Percentiles rank a stretch among this genome's conserved stretches.
Conservation (phyloP, 1,140 invertebrate genomes). For the Pseudomyrmex flavicornis region DNA sequence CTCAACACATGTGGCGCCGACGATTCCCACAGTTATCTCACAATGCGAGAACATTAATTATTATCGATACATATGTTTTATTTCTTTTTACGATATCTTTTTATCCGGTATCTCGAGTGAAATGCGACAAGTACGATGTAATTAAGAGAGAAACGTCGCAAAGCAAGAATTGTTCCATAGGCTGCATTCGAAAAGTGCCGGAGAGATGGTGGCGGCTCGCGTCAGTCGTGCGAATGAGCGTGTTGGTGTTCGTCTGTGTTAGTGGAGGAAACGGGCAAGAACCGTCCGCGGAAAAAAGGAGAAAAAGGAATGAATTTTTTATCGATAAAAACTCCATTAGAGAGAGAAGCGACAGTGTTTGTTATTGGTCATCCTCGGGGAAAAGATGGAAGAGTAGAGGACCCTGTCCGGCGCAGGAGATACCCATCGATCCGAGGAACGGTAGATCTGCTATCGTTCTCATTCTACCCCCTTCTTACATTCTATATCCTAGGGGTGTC, state of each 20-base stretch:
- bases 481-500: constrained; percentile 66
- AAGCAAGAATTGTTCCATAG: constrained; percentile 61
- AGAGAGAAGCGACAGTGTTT: constrained; percentile 82
- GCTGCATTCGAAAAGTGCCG: constrained; percentile 61
- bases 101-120: constrained; percentile 4
- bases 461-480: constrained; percentile 68
- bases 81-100: neutral
- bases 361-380: constrained; percentile 83
- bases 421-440: constrained; percentile 82
- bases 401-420: constrained; percentile 78
- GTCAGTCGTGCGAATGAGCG: constrained; percentile 37
- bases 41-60: neutral
- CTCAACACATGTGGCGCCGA: neutral
- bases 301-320: constrained; percentile 84
- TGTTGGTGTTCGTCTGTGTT: constrained; percentile 19
- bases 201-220: constrained; percentile 45
- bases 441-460: constrained; percentile 72
- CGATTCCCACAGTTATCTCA: neutral
- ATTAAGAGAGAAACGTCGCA: neutral
- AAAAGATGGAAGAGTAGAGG: constrained; percentile 65
- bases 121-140: neutral
- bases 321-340: constrained; percentile 85
- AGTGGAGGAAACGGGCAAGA: constrained; percentile 51
- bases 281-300: constrained; percentile 73
- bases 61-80: neutral